These are phyloP conservation scores for Coendou prehensilis DNA, from an alignment of 2,797 vertebrate species.

Conservation along the genomic window DNA sequence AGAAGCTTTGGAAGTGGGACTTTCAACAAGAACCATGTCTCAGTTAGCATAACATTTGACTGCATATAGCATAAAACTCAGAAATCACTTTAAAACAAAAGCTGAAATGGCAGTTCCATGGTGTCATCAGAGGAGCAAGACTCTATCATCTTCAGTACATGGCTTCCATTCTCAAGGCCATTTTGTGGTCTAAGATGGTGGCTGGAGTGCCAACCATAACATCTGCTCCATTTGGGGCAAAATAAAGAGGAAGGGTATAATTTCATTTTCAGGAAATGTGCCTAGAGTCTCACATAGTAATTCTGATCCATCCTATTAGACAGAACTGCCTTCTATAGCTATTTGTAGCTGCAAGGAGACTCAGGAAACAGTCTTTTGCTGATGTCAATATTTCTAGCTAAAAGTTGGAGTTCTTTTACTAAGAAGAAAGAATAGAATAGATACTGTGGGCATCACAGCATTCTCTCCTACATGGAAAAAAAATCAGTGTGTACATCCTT, in stretches of 20 bases:
- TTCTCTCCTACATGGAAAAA: not conserved
- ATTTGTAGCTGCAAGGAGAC: not conserved
- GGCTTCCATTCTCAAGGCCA: not conserved
- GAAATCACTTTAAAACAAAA: not conserved
- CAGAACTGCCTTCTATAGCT: constrained; percentile 46
- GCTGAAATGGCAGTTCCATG: not conserved
- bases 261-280: not conserved
- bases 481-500: not conserved
- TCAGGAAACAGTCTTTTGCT: not conserved
- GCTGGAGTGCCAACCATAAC: not conserved
- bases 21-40: not conserved
- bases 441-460: not conserved
- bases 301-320: not conserved
- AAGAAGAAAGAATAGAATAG: not conserved
- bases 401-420: constrained; percentile 19
- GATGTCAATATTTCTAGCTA: not conserved
- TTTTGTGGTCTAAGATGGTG: not conserved
- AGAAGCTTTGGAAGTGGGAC: not conserved
- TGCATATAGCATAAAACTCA: not conserved
- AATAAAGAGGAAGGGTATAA: not conserved
- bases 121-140: not conserved
- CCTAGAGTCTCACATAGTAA: not conserved
- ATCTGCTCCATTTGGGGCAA: not conserved
- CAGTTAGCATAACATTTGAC: not conserved
- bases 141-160: not conserved